Conservation (phyloP, 2,113 vertebrate genomes). For the Ammodytes dubius region DNA sequence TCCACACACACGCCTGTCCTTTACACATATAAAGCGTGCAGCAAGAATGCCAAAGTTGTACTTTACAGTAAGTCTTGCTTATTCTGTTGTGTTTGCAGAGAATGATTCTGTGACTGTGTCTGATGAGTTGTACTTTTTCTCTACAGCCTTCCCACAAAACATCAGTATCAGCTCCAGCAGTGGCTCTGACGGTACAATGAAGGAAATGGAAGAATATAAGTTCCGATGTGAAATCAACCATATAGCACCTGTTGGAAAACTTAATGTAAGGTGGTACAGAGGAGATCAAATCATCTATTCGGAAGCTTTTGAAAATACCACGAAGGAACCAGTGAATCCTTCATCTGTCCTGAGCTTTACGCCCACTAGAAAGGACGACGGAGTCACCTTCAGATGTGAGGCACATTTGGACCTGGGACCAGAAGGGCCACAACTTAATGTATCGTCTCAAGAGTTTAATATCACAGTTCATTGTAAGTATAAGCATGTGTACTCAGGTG, state of each 20-base stretch:
- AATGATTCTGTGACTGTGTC: not conserved
- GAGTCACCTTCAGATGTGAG: conserved; percentile 72
- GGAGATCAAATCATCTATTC: rapidly evolving
- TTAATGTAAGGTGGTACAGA: conserved; percentile 64
- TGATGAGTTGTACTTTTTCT: conserved; percentile 11
- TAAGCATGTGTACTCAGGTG: not conserved
- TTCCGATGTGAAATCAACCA: conserved; percentile 64
- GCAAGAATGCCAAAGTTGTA: rapidly evolving
- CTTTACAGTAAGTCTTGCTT: conserved; percentile 79
- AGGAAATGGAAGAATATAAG: not conserved
- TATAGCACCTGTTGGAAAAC: conserved; percentile 48
- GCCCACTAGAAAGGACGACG: conserved; percentile 21
- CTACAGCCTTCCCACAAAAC: conserved; percentile 70
- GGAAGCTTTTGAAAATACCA: rapidly evolving
- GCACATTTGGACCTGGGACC: conserved; percentile 71
- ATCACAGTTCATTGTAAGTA: conserved; percentile 73
- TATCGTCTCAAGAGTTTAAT: not conserved
- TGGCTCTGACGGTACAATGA: not conserved
- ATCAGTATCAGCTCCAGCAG: conserved; percentile 54
- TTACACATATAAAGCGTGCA: rapidly evolving
- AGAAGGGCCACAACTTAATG: conserved; percentile 8
- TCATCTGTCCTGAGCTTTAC: not conserved
- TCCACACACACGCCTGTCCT: too few species aligned
- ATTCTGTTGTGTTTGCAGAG: not conserved
- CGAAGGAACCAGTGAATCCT: not conserved